Conservation (phyloP, 2,113 vertebrate genomes). For the Menura novaehollandiae region DNA sequence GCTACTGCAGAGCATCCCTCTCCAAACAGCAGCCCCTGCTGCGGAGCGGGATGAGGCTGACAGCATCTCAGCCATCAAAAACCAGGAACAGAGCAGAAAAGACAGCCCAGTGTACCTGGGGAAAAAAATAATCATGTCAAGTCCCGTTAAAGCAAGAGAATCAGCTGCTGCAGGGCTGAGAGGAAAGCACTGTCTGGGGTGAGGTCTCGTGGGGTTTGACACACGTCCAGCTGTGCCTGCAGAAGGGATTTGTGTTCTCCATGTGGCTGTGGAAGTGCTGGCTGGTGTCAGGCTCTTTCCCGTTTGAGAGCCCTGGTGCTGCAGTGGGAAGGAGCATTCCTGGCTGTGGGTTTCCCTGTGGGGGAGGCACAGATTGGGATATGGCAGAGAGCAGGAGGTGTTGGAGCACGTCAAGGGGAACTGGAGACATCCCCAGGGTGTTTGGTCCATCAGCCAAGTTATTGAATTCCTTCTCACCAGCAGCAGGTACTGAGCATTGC, state of each 20-base stretch:
- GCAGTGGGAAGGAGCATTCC: neutral
- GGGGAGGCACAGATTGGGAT: rapidly evolving
- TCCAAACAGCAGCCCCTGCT: neutral
- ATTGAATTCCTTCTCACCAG: neutral
- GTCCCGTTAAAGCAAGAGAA: neutral
- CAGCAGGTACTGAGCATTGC: neutral
- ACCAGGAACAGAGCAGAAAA: neutral
- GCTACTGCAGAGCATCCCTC: neutral
- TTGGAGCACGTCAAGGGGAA: neutral
- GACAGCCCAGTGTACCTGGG: neutral
- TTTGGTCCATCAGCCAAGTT: neutral
- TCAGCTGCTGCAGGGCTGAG: neutral
- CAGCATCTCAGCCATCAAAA: neutral
- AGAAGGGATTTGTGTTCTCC: neutral
- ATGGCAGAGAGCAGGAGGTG: neutral
- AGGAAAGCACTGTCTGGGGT: neutral
- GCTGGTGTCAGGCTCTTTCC: neutral
- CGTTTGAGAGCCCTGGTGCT: rapidly evolving
- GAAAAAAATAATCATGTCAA: neutral
- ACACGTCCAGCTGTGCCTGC: rapidly evolving
- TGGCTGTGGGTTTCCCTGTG: rapidly evolving
- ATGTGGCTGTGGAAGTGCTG: neutral
- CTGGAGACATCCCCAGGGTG: neutral
- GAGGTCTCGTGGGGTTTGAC: neutral
- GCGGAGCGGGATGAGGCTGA: neutral